A percentile compares a stretch with the other conserved stretches of the same genome.
Conservation (phyloP, 2,113 vertebrate species). For the Pelmatolapia mariae region DNA sequence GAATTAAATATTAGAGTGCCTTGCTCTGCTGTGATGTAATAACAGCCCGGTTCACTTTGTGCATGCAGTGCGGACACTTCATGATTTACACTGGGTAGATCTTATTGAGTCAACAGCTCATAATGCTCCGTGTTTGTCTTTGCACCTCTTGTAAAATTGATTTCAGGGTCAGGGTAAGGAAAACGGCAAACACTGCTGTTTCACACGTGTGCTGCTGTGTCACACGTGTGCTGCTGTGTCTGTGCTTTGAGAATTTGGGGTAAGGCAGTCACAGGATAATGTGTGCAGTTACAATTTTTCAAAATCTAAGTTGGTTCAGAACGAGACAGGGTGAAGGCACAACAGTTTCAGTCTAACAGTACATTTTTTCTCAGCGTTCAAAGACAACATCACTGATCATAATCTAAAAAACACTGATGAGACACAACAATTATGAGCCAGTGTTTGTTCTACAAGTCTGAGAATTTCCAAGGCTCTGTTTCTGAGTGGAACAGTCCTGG, state of each 20-base stretch:
- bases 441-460: not conserved
- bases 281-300: not conserved
- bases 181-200: not conserved
- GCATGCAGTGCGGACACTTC: conserved; percentile 19
- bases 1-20: conserved; percentile 23
- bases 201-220: not conserved
- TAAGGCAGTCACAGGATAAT: not conserved
- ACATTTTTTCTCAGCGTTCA: not conserved
- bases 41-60: conserved; percentile 14
- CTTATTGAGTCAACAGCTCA: conserved; percentile 34
- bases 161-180: conserved; percentile 33
- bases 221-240: not conserved
- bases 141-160: conserved; percentile 11
- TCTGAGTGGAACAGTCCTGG: not conserved
- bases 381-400: not conserved
- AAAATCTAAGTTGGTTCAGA: not conserved
- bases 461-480: not conserved
- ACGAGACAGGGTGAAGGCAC: not conserved
- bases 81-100: conserved; percentile 29
- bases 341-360: not conserved
- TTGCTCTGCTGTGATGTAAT: conserved; percentile 26
- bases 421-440: not conserved
- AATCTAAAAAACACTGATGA: not conserved
- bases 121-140: conserved; percentile 22
- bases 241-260: not conserved